Base-by-base conservation (phyloP, 1,140 invertebrate species). In the Diabrotica virgifera region DNA sequence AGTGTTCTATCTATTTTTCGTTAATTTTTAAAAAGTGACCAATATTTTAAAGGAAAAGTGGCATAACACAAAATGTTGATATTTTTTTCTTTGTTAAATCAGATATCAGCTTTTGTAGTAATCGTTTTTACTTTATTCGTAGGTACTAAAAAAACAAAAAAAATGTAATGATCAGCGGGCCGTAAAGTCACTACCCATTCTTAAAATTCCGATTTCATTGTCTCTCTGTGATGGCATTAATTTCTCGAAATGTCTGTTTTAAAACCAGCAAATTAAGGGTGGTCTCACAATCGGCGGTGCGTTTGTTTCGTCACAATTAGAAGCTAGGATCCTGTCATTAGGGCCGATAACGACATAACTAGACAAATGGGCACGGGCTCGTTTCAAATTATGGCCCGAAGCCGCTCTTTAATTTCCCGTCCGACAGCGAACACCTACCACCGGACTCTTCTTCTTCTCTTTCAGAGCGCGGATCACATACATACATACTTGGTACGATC, bases 301-400 rank as follows among this genome's bases (percentile, higher is more conserved):
- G 35, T 36, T 10, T 53, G 62, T 71, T 67, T 70, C 69, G 66
- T 65, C 66, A 68, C 70, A 72, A 76, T 76, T 73, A 76, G 70
- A 24, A 74, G 69, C 67, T 74, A 69, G 73, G 71, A 74, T 72
- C 66, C 74, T 70, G 71, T 76, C 70, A 76, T 76, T 74, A 74
- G 65, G 58, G 65, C 59, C 60, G 66, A 73, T 76, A 76, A 76
- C 70, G 72, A 76, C 70, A 75, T 75, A 75, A 76, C 74, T 76
- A 76, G 74, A 76, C 74, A 76, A 76, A 76, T 76, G 75, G 69
- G 73, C 73, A 73, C 70, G 72, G 70, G 72, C 70, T 72, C 65
- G 70, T 74, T 70, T 70, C 72, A 74, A 73, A 74, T 76, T 76
- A 76, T 71, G 62, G 67, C 71, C 67, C 63, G 62, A 36, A 68